phyloP scores from a whole-genome alignment of 2,888 invertebrate species.

The Phoenoteleia sp. region DNA sequence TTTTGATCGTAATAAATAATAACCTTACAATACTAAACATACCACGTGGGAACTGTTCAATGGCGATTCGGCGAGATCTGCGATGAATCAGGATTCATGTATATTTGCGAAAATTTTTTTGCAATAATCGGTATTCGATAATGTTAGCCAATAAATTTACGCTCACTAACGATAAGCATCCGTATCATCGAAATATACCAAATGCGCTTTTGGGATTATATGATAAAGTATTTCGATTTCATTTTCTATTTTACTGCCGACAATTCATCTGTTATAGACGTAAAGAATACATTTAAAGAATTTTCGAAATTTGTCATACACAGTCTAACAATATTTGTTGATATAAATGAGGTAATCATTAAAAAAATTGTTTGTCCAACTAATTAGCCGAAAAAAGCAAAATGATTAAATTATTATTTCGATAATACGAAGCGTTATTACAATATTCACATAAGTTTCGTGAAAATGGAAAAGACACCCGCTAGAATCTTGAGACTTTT shows the following conservation, averaged over 20 bases:
- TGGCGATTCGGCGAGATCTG: conserved; percentile 59
- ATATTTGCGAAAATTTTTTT: conserved; percentile 82
- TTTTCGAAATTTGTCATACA: conserved; percentile 20
- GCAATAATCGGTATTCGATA: conserved; percentile 85
- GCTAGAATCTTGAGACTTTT: conserved; percentile 77
- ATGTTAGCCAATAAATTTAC: conserved; percentile 85
- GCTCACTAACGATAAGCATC: conserved; percentile 84
- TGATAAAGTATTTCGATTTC: conserved; percentile 68
- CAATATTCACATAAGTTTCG: conserved; percentile 43
- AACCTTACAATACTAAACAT: conserved; percentile 41
- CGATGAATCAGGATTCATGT: conserved; percentile 75
- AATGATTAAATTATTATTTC: no score
- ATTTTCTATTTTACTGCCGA: conserved; percentile 49
- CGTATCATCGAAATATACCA: conserved; percentile 83
- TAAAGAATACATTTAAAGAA: conserved; percentile 50
- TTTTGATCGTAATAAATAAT: conserved; percentile 64
- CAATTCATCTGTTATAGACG: conserved; percentile 38
- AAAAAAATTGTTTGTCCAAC: no score
- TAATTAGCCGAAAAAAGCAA: no score
- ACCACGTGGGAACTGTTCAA: conserved; percentile 70
- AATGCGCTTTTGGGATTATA: conserved; percentile 82
- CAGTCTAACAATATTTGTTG: no score
- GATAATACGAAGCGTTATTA: conserved; percentile 26
- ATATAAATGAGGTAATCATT: no score
- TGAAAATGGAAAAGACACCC: conserved; percentile 31